Evolutionary conservation across 2,113 vertebrate species (phyloP).

Genomic region (Oxyura jamaicensis): DNA sequence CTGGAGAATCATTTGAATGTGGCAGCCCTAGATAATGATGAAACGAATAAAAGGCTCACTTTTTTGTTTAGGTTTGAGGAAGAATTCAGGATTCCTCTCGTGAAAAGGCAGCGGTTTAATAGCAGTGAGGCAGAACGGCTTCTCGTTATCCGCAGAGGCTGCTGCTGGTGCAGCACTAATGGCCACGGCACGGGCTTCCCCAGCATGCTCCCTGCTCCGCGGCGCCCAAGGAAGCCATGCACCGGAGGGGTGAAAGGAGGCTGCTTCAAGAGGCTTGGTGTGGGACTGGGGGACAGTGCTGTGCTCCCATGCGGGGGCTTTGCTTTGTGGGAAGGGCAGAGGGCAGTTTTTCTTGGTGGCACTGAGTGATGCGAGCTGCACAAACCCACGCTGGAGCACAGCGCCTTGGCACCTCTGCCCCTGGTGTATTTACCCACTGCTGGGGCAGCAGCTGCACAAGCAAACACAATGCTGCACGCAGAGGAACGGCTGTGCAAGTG

Average conservation of each 20-base stretch:
- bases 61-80: slow-evolving; percentile 75
- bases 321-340: not conserved
- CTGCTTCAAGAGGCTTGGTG: not conserved
- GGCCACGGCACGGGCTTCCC: slow-evolving; percentile 60
- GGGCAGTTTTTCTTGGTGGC: not conserved
- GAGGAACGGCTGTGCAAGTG: not conserved
- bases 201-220: not conserved
- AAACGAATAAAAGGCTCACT: slow-evolving; percentile 76
- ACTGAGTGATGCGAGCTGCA: not conserved
- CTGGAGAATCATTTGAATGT: slow-evolving; percentile 77
- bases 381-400: accelerated
- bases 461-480: not conserved
- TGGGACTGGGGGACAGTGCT: not conserved
- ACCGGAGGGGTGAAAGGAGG: not conserved
- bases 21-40: slow-evolving; percentile 79
- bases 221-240: accelerated
- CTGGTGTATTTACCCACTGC: accelerated
- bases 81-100: slow-evolving; percentile 73
- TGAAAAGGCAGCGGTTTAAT: slow-evolving; percentile 75
- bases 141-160: slow-evolving; percentile 67
- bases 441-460: not conserved
- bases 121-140: slow-evolving; percentile 55
- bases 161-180: slow-evolving; percentile 49
- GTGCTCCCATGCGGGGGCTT: accelerated
- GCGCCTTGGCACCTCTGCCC: not conserved